Percentiles rank a stretch among this genome's conserved stretches.
These are phyloP conservation scores for Steinernema carpocapsae DNA, from an alignment of 2,888 invertebrate species.

Conservation along the genomic window DNA sequence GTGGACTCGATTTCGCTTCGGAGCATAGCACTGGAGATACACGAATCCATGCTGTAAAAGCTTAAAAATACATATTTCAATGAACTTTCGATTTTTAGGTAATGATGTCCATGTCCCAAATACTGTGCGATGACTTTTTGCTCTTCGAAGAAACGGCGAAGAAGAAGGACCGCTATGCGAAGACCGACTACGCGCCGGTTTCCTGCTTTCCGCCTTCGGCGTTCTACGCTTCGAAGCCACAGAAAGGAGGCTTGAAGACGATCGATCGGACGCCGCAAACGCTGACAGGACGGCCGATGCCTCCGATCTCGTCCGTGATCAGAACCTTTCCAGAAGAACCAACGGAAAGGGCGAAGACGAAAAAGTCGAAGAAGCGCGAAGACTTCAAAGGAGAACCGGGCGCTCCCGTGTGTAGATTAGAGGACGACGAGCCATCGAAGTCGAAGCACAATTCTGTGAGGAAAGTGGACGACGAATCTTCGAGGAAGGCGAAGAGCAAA, in stretches of 20 bases:
- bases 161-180: conserved; percentile 15
- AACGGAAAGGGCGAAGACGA: neutral
- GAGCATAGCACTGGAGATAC: neutral
- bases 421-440: too few relatives aligned
- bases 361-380: neutral
- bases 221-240: too few relatives aligned
- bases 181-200: conserved; percentile 6
- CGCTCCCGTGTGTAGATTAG: too few relatives aligned
- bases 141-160: conserved; percentile 22
- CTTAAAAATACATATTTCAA: neutral
- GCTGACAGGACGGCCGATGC: too few relatives aligned
- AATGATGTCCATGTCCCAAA: neutral
- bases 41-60: neutral
- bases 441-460: too few relatives aligned
- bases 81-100: conserved; percentile 13
- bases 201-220: neutral
- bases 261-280: too few relatives aligned
- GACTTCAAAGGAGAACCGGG: neutral
- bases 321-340: too few relatives aligned
- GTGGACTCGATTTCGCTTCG: conserved; percentile 75
- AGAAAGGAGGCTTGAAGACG: too few relatives aligned
- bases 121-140: conserved; percentile 18
- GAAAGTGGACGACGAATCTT: too few relatives aligned
- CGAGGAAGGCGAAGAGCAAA: neutral
- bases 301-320: too few relatives aligned